A percentile compares a stretch with the other conserved stretches of the same genome.
Evolutionary conservation across 2,113 vertebrate species (phyloP).

Genomic region (Panthera tigris): DNA sequence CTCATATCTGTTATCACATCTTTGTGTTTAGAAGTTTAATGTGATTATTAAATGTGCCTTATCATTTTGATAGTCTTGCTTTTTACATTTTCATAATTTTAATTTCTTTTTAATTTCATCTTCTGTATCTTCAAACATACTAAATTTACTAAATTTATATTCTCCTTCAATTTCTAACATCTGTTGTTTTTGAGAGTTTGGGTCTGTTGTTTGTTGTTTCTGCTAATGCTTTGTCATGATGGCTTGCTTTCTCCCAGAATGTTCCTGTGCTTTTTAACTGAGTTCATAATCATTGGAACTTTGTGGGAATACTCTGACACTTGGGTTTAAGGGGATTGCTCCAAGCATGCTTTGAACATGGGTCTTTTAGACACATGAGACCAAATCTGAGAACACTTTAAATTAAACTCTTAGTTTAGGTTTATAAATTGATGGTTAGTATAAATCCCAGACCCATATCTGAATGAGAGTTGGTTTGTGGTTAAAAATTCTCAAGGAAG

Average conservation of each 20-base stretch:
- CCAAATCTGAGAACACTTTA: not conserved
- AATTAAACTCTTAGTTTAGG: not conserved
- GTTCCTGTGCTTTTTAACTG: not conserved
- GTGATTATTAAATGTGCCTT: not conserved
- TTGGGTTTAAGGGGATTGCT: not conserved
- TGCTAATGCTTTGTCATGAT: not conserved
- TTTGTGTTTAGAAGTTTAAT: not conserved
- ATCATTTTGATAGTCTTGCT: not conserved
- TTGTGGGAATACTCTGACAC: not conserved
- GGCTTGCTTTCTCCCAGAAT: not conserved
- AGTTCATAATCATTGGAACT: not conserved
- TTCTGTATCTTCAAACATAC: not conserved
- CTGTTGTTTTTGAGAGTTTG: not conserved
- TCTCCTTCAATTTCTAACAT: not conserved
- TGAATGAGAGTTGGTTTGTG: not conserved
- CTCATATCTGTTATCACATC: not conserved
- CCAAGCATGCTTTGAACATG: not conserved
- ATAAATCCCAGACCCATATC: not conserved
- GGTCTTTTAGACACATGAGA: not conserved
- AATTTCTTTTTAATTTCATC: not conserved
- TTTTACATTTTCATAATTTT: not conserved
- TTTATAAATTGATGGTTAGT: not conserved
- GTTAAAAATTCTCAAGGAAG: not conserved
- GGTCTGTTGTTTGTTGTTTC: not conserved
- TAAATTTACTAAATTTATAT: not conserved